Evolutionary conservation across 2,113 vertebrate genomes (phyloP), one percentile per base, ranked within the genome.

Genomic region (Morone chrysops): DNA sequence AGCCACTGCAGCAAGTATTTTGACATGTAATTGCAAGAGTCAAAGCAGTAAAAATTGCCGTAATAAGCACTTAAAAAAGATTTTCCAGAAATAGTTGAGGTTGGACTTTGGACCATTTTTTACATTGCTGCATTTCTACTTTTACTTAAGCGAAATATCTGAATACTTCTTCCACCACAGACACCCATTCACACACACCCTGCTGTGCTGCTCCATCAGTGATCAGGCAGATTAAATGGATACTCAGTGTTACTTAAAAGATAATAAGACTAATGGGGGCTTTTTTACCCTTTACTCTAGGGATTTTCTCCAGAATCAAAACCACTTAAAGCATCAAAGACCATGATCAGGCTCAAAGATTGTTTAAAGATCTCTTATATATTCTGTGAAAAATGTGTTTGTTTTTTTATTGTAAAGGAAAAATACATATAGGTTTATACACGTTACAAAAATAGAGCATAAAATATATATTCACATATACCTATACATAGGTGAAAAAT

Each of bases 171-270:
- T 18, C 36, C 31, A 18, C 14, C 18, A 48, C 47, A 2, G 2
- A 40, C 22, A 60, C 59, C 4, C 54, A 6, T 25, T 31, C 25
- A 62, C 56, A 36, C 53, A 78, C 25, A 45, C 63, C 50, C 67
- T 4, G 2, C 69, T 65, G 38, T 8, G 41, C 66, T 40, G 74
- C 43, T 66, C 51, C 2, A 5, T 67, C 81, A 62, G 25, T 68
- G 56, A 69, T 70, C 73, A 50, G 40, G 22, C 67, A 69, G 41
- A 74, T 84, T 74, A 79, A 79, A 84, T 74, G 76, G 56, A 68
- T 63, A 41, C 16, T 67, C 70, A 50, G 50, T 67, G 67, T 78
- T 70, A 76, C 51, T 81, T 67, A 63, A 63, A 63, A 70, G 45
- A 47, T 69, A 70, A 79, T 41, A 41, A 79, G 70, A 68, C 70